These are phyloP conservation scores for Ovis canadensis DNA, from an alignment of 2,113 vertebrate genomes.

Conservation along the genomic window DNA sequence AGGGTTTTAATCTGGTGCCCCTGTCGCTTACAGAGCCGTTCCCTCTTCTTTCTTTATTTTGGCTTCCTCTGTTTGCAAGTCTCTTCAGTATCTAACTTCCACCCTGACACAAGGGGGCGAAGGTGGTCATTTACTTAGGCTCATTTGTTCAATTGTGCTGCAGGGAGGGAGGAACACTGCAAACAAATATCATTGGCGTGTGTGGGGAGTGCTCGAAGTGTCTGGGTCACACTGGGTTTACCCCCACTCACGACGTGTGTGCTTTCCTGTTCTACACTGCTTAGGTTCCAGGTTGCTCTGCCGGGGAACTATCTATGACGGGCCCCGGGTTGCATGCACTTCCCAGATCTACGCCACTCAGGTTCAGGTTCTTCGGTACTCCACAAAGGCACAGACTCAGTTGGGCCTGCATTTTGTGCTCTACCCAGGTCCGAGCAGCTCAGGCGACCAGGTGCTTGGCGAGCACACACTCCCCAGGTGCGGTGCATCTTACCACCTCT, in stretches of 20 bases:
- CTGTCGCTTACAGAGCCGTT: background rate
- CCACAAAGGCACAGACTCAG: background rate
- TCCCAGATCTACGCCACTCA: background rate
- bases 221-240: background rate
- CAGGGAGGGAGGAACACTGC: background rate
- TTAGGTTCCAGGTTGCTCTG: background rate
- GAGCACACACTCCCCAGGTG: background rate
- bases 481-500: accelerated
- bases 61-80: background rate
- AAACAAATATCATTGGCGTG: accelerated
- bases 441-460: background rate
- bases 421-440: background rate
- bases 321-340: accelerated
- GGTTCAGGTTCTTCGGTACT: background rate
- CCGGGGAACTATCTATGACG: background rate
- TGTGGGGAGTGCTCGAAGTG: background rate
- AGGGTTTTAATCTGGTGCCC: background rate
- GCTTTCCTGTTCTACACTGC: background rate
- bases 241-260: background rate
- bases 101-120: background rate
- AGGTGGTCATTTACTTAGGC: background rate
- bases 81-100: background rate
- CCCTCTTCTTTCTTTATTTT: background rate
- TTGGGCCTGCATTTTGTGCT: background rate
- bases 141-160: background rate